Evolutionary conservation across 2,113 vertebrate species (phyloP).

Genomic region (Aix galericulata): DNA sequence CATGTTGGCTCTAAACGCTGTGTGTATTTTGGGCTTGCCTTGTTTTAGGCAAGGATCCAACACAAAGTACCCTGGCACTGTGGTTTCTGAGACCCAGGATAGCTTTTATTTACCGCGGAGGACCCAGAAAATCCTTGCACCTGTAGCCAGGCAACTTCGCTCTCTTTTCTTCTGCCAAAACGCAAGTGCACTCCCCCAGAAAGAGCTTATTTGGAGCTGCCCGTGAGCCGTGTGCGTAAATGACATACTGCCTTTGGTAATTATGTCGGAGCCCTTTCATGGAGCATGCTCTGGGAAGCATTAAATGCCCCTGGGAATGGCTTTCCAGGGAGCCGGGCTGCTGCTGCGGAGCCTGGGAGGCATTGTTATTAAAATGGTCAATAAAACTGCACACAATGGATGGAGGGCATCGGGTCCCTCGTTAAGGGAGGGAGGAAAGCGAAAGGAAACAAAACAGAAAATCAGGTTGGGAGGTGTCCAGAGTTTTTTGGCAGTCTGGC

Average conservation of each 20-base stretch:
- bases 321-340: slow-evolving; percentile 42
- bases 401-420: slow-evolving; percentile 38
- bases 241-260: slow-evolving; percentile 55
- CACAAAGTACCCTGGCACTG: background rate
- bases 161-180: slow-evolving; percentile 55
- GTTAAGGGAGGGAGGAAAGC: slow-evolving; percentile 44
- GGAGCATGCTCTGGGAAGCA: slow-evolving; percentile 31
- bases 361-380: slow-evolving; percentile 53
- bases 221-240: slow-evolving; percentile 46
- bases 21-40: background rate
- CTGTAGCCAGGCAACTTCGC: slow-evolving; percentile 49
- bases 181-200: background rate
- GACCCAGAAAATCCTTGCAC: slow-evolving; percentile 55
- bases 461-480: slow-evolving; percentile 57
- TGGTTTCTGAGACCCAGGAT: background rate
- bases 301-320: slow-evolving; percentile 47
- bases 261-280: slow-evolving; percentile 35
- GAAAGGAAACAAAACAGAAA: slow-evolving; percentile 31
- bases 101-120: slow-evolving; percentile 24
- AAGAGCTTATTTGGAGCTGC: slow-evolving; percentile 60
- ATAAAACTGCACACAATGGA: slow-evolving; percentile 40
- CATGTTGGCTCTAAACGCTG: background rate
- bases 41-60: slow-evolving; percentile 24
- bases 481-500: slow-evolving; percentile 55
- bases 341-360: slow-evolving; percentile 5